Base-by-base conservation (phyloP, 2,888 invertebrate genomes). In the Pyrocoelia pectoralis region DNA sequence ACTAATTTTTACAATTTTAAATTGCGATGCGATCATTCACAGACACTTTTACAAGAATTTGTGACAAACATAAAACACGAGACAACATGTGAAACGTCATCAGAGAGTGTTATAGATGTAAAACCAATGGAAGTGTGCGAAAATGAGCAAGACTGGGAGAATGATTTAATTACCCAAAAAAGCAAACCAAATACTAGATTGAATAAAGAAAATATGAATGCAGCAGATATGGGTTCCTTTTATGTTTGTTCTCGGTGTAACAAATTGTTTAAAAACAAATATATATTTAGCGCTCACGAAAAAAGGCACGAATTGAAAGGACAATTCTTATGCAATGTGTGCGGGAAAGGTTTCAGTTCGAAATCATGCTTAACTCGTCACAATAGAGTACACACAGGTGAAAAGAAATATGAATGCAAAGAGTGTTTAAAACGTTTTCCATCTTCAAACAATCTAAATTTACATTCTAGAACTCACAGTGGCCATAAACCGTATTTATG, bases 181-280 rank as follows among this genome's bases (percentile, higher is more conserved):
- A n/a, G n/a, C n/a, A n/a, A n/a, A n/a, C n/a, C n/a, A n/a, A n/a
- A n/a, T n/a, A n/a, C n/a, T n/a, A 50, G 53, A 61, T 12, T 8
- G 18, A 19, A 43, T 14, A 3, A 56, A 14, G 12, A 3, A 15
- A 33, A 49, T 49, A 10, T 13, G 5, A 51, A 5, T 28, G 9
- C 33, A 8, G 51, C 66, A 56, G 59, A 65, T 15, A 38, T 60
- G 6, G 63, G 59, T 10, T 41, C 12, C n/a, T 61, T 73, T 4
- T 66, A 68, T 38, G 60, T 70, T 24, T 76, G 76, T 57, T 59
- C 69, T 10, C 58, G 64, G 15, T 77, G 76, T 60, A 73, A 74
- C 46, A 76, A 77, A 70, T 69, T 72, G 13, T 76, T 77, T 49
- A 75, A 74, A 56, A 73, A 72, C n/a, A 76, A 75, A 57, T 75